phyloP scores from a whole-genome alignment of 2,888 invertebrate genomes.

The Ophion obscuratus region DNA sequence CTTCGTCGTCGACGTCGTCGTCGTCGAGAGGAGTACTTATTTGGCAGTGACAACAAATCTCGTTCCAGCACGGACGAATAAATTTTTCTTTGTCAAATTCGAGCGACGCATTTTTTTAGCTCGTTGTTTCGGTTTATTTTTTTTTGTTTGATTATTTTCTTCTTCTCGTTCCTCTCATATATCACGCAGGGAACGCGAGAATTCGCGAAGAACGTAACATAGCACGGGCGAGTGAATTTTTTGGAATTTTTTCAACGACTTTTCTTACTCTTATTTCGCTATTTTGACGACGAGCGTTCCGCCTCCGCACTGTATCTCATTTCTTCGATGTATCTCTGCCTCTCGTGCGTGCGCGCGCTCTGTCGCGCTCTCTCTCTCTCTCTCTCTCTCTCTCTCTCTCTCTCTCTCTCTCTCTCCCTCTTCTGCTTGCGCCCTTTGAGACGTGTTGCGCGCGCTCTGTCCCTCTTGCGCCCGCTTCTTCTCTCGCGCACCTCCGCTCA shows the following conservation, averaged over 20 bases:
- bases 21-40: constrained; percentile 75
- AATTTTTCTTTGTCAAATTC: constrained; percentile 76
- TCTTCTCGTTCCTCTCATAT: neutral
- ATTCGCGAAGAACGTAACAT: constrained; percentile 1
- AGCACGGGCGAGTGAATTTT: constrained; percentile 12
- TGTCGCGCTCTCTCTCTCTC: constrained; percentile 62
- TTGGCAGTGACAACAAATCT: constrained; percentile 80
- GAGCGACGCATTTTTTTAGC: constrained; percentile 72
- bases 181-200: neutral
- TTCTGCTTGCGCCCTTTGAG: neutral
- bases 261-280: constrained; percentile 35
- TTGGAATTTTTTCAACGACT: constrained; percentile 58
- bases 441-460: neutral
- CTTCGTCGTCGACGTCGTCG: constrained; percentile 67
- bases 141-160: neutral
- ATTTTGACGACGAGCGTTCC: constrained; percentile 68
- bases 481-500: neutral
- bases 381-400: constrained; percentile 54
- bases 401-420: constrained; percentile 55
- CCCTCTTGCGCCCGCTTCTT: neutral
- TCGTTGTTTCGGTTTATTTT: neutral
- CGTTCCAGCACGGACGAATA: constrained; percentile 74
- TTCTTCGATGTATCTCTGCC: constrained; percentile 69
- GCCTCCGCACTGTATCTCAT: constrained; percentile 75
- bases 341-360: neutral